Percentiles rank a stretch among this genome's conserved stretches.
These are phyloP conservation scores for Bujurquina vittata DNA, from an alignment of 2,113 vertebrate species.

Conservation along the genomic window DNA sequence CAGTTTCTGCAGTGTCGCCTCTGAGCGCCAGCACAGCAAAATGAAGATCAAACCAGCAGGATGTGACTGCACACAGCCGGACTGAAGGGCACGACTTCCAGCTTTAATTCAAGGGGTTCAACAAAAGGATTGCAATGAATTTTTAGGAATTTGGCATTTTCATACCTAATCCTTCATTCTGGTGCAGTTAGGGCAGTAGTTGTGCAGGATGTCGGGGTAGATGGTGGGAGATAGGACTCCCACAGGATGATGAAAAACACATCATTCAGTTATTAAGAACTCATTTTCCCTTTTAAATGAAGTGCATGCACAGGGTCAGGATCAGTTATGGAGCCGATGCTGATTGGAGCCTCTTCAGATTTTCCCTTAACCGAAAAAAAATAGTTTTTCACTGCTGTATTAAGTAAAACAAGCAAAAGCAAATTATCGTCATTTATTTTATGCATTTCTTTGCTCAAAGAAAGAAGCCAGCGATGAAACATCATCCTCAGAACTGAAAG, in stretches of 20 bases:
- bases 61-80: not conserved
- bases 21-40: rapidly evolving
- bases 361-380: not conserved
- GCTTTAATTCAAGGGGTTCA: not conserved
- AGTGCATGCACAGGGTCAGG: rapidly evolving
- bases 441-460: not conserved
- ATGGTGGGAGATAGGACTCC: not conserved
- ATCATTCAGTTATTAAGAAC: not conserved
- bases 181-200: not conserved
- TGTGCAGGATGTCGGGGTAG: not conserved
- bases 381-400: not conserved
- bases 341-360: rapidly evolving
- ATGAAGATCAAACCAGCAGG: not conserved
- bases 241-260: not conserved
- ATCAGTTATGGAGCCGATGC: not conserved
- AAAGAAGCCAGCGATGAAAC: not conserved
- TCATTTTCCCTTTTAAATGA: rapidly evolving
- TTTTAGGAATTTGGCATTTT: rapidly evolving
- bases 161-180: not conserved
- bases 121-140: not conserved
- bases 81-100: not conserved
- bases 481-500: not conserved
- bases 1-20: not conserved
- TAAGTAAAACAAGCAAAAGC: rapidly evolving
- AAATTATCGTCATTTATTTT: too few relatives aligned